Evolutionary conservation across 2,113 vertebrate genomes (phyloP).

Genomic region (Pampusana beccarii): DNA sequence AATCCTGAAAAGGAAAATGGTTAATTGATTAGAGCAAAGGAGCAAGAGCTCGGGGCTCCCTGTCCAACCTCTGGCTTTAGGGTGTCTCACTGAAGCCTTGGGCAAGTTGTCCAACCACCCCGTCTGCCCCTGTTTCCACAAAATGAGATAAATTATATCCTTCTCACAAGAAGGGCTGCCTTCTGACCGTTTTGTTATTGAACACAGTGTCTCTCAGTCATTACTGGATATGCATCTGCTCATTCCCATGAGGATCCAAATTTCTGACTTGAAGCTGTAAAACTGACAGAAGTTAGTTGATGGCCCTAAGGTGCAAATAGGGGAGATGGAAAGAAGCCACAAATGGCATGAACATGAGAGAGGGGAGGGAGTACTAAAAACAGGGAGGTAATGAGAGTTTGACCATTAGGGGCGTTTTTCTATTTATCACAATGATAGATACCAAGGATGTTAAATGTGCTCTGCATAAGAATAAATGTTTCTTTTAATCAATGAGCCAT

Average conservation of each 20-base stretch:
- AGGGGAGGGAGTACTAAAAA: not conserved
- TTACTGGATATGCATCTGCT: not conserved
- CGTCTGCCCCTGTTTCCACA: not conserved
- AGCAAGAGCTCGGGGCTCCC: not conserved
- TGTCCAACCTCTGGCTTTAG: not conserved
- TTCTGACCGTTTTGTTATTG: not conserved
- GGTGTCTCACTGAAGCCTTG: not conserved
- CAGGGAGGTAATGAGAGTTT: not conserved
- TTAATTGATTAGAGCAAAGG: not conserved
- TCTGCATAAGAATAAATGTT: not conserved
- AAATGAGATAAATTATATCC: not conserved
- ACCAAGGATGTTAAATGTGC: not conserved
- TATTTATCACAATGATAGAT: not conserved
- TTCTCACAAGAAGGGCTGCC: not conserved
- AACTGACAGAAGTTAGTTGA: not conserved
- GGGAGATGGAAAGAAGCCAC: not conserved
- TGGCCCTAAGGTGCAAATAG: not conserved
- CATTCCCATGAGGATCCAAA: accelerated
- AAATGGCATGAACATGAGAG: not conserved
- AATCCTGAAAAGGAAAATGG: not conserved
- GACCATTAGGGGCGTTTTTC: not conserved
- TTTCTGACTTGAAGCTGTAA: not conserved
- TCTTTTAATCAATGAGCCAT: not conserved
- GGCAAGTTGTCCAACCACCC: not conserved
- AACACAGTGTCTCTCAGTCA: accelerated